Base-by-base conservation (phyloP, 1,140 invertebrate genomes). In the Plodia interpunctella region DNA sequence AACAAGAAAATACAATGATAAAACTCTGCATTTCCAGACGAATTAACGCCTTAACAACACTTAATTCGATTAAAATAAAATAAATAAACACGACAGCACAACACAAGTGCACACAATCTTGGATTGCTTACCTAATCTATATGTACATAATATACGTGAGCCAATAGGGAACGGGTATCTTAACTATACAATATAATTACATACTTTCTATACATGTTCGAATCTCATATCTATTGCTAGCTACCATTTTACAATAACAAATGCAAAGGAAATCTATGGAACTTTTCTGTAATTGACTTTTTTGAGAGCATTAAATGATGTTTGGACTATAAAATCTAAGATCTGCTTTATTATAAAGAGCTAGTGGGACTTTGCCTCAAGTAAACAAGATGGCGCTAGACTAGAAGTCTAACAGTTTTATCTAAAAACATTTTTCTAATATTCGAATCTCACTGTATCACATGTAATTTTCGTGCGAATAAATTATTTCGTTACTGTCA, bases 101-200 rank as follows among this genome's bases (percentile, higher is more conserved):
- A 52, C 50, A 57, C 70, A 59, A 60, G 59, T 60, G 53, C 21
- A 67, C 13, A 76, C 84, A 76, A 86, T 87, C 80, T 86, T 79
- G 56, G 70, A 87, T 85, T 63, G 81, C 83, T 64, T 49, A 69
- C 59, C 64, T 76, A 44, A 62, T 60, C 80, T 84, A 85, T 87
- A 87, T 87, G 70, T 87, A 87, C 84, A 87, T 17, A n/a, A n/a
- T n/a, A n/a, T n/a, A 63, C n/a, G 74, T 78, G 79, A 87, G 82
- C 79, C 65, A 60, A 80, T 68, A 72, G 68, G 68, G 66, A 62
- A 58, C 35, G 15, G 35, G 38, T 44, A n/a, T 15, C 15, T 15
- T 44, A 44, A 1, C 5, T 32, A 67, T 72, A 82, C 63, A 81
- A 74, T 81, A 72, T n/a, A n/a, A n/a, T n/a, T n/a, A n/a, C n/a